These are phyloP conservation scores for Limanda limanda DNA, from an alignment of 2,113 vertebrate species.

Conservation along the genomic window DNA sequence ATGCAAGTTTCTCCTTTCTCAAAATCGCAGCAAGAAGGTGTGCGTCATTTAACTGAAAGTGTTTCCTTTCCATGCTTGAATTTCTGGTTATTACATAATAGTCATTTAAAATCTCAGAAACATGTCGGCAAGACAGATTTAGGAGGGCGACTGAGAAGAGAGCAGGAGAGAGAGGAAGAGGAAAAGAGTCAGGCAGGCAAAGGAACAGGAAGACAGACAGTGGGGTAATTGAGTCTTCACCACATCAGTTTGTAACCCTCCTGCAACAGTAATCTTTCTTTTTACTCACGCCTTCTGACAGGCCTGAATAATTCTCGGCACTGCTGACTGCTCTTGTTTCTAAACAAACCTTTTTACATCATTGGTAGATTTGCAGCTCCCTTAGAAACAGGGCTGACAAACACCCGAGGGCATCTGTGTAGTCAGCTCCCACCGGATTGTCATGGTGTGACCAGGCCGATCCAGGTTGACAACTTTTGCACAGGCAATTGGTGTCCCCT, in stretches of 20 bases:
- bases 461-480: conserved; percentile 37
- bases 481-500: conserved; percentile 32
- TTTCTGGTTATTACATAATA: conserved; percentile 7
- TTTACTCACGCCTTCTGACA: conserved; percentile 35
- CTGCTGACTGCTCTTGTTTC: conserved; percentile 57
- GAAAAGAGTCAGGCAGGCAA: background rate
- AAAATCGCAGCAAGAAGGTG: background rate
- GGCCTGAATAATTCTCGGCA: conserved; percentile 47
- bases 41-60: background rate
- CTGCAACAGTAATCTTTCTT: conserved; percentile 62
- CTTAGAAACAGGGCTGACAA: conserved; percentile 42
- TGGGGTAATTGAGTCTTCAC: conserved; percentile 48
- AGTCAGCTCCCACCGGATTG: conserved; percentile 55
- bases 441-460: conserved; percentile 11
- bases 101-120: conserved; percentile 18
- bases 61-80: background rate
- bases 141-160: background rate
- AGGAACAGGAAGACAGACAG: conserved; percentile 33
- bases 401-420: conserved; percentile 32
- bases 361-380: conserved; percentile 43
- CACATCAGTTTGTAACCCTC: conserved; percentile 38
- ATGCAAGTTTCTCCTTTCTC: background rate
- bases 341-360: conserved; percentile 42
- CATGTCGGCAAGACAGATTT: too few relatives aligned
- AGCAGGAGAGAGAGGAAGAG: background rate